A percentile compares a stretch with the other conserved stretches of the same genome.
phyloP scores from a whole-genome alignment of 2,888 invertebrate genomes.

The Hesperia comma region DNA sequence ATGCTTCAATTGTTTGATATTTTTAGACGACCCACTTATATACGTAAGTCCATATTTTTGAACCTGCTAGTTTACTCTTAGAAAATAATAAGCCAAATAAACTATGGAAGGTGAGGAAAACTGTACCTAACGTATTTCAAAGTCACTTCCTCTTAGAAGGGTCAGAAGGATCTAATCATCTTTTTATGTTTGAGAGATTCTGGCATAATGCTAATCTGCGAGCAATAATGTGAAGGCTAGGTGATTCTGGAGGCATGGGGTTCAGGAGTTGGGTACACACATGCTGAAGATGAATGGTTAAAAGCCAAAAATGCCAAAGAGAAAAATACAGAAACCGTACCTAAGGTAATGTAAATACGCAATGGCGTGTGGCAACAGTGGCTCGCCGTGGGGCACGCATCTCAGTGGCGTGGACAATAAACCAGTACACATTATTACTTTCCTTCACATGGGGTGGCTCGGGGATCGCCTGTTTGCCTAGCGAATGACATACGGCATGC shows the following conservation, averaged over 20 bases:
- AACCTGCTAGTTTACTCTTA: background rate
- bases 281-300: no score
- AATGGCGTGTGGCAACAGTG: background rate
- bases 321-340: background rate
- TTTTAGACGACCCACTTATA: constrained; percentile 10
- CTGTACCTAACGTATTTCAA: background rate
- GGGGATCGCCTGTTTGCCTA: constrained; percentile 16
- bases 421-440: constrained; percentile 13
- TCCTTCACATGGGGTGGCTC: constrained; percentile 7
- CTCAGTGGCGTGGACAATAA: background rate
- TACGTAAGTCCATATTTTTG: background rate
- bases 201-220: no score
- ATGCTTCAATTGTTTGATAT: constrained; percentile 11
- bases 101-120: no score
- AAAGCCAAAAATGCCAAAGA: no score
- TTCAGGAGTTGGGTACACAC: no score
- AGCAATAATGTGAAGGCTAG: no score
- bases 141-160: no score
- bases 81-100: no score
- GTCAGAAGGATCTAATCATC: no score
- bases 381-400: background rate
- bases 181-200: no score
- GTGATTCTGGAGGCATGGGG: no score
- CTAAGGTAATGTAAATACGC: background rate
- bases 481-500: constrained; percentile 4